Evolutionary conservation across 2,113 vertebrate genomes (phyloP).

Genomic region (Megalops atlanticus): DNA sequence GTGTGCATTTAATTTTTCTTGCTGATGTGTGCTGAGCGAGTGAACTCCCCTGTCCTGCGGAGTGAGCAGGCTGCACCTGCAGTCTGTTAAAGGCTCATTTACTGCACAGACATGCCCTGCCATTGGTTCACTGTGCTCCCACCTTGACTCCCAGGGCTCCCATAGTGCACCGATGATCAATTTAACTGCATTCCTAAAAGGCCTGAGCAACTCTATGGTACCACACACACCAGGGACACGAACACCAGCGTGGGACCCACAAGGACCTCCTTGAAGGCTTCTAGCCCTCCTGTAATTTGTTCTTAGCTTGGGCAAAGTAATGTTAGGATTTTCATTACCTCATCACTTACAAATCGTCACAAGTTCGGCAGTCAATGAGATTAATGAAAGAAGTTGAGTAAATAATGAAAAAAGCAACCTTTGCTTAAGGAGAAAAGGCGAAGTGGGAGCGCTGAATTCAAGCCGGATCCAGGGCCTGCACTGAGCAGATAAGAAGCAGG

Average conservation of each 20-base stretch:
- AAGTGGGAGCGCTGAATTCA: not conserved
- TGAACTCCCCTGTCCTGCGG: not conserved
- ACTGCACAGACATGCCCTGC: not conserved
- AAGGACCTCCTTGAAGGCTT: not conserved
- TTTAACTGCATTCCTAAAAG: not conserved
- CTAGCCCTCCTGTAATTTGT: not conserved
- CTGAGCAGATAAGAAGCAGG: not conserved
- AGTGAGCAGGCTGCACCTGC: not conserved
- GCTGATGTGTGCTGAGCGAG: not conserved
- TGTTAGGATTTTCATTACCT: not conserved
- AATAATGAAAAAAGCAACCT: not conserved
- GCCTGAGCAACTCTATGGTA: conserved; percentile 24
- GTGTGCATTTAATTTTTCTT: not conserved
- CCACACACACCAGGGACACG: conserved; percentile 17
- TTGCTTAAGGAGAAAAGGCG: not conserved
- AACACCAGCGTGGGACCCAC: not conserved
- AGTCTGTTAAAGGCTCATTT: not conserved
- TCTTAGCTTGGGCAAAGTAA: not conserved
- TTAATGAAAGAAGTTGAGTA: not conserved
- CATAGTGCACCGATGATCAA: conserved; percentile 21
- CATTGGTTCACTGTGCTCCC: not conserved
- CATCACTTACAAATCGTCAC: not conserved
- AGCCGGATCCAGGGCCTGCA: not conserved
- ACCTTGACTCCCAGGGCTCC: not conserved
- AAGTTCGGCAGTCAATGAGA: not conserved